Evolutionary conservation across 1,140 invertebrate genomes (phyloP), one percentile per base, ranked within the genome.

Genomic region (Heliconius congener): DNA sequence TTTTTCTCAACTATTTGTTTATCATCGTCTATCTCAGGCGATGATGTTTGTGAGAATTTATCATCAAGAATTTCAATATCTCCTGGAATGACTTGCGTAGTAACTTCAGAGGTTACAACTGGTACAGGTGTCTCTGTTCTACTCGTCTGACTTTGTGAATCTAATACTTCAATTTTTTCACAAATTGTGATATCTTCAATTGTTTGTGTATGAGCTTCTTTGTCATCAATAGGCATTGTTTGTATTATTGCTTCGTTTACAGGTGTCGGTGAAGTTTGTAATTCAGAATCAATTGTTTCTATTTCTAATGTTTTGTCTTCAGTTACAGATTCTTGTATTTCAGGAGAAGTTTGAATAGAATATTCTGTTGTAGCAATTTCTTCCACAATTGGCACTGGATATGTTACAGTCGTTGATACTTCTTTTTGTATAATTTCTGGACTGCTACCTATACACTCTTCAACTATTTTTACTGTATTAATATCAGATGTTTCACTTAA

Each of bases 271-370:
- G 92, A 93, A 3, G 96, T 96, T 89, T 96, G 96, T 75, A 95
- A 92, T 57, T 95, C 95, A 77, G 88, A 95, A 83, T 96, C 96
- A 16, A 87, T 86, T 6, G 94, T 95, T 79, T 95, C 92, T 55
- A 88, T 89, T 81, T 88, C 90, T 71, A 85, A 66, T 85, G 71
- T 30, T 76, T 94, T 92, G 70, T 95, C 77, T 46, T 91, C 94
- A 89, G 90, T 88, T 19, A 93, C 85, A 83, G 87, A 84, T 19
- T 94, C 89, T 57, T 88, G 86, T 79, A 94, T 85, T 86, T 96
- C 95, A 5, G 96, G 96, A 8, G 95, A 95, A 27, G 96, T 96
- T 91, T 96, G 96, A 27, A 95, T 89, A 16, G 95, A 96, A 80
- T 95, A 95, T 42, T 95, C 95, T 77, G 95, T 93, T 34, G 88